Conservation (phyloP, 2,113 vertebrate genomes). For the Phainopepla nitens region DNA sequence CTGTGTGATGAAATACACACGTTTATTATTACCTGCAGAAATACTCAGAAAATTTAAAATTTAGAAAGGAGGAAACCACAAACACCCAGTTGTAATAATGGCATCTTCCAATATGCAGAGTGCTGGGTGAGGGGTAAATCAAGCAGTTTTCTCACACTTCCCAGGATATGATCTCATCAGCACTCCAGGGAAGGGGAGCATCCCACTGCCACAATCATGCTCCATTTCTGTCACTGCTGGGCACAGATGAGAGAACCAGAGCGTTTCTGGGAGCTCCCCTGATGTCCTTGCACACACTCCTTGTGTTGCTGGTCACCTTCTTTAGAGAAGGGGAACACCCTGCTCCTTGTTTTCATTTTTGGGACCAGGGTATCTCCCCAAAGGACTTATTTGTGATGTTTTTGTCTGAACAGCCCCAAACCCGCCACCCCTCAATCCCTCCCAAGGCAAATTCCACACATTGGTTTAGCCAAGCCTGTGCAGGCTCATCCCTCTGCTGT, state of each 20-base stretch:
- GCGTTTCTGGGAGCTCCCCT: background rate
- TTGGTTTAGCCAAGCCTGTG: background rate
- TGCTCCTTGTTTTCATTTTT: background rate
- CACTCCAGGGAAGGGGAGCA: background rate
- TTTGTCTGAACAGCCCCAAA: background rate
- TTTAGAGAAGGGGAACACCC: background rate
- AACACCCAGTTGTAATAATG: background rate
- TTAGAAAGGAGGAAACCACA: background rate
- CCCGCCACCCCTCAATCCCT: rapidly evolving
- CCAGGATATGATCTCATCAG: background rate
- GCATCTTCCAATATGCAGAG: background rate
- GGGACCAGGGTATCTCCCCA: background rate
- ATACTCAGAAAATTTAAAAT: background rate
- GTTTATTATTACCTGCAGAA: background rate
- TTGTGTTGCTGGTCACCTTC: background rate
- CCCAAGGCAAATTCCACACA: background rate
- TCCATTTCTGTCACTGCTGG: background rate
- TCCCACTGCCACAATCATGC: rapidly evolving
- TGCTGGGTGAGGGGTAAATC: background rate
- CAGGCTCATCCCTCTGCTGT: background rate
- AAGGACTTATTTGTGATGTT: rapidly evolving
- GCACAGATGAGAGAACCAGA: background rate
- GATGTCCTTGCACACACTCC: rapidly evolving
- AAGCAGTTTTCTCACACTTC: background rate
- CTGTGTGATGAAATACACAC: rapidly evolving